Conservation (phyloP, 2,113 vertebrate species). For the Vidua chalybeata region DNA sequence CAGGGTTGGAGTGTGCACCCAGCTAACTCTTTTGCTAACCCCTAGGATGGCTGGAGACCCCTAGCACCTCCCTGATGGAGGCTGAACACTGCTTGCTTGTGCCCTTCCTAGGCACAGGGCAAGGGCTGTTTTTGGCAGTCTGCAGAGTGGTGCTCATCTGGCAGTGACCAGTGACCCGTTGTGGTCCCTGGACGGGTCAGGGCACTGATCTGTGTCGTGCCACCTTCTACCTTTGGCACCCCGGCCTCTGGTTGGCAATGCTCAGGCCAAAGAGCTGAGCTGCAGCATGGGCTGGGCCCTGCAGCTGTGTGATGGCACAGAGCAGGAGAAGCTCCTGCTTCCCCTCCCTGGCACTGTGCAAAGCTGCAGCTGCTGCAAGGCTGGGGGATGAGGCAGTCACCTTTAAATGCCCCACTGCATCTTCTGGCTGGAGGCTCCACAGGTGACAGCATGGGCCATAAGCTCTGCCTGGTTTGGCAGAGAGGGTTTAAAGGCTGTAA, state of each 20-base stretch:
- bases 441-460: accelerated
- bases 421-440: neutral
- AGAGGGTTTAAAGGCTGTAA: neutral
- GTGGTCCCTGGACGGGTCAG: neutral
- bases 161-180: neutral
- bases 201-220: neutral
- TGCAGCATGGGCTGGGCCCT: neutral
- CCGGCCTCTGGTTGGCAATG: neutral
- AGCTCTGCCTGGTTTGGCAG: neutral
- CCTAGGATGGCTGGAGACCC: neutral
- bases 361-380: neutral
- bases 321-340: neutral
- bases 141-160: neutral
- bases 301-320: neutral
- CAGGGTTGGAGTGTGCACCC: neutral
- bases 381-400: accelerated
- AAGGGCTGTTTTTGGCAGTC: neutral
- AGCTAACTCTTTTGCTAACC: neutral
- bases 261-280: neutral
- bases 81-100: neutral
- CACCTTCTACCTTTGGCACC: neutral
- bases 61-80: neutral
- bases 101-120: neutral
- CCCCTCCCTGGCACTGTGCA: accelerated
- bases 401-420: neutral